Base-by-base conservation (phyloP, 2,113 vertebrate genomes). In the Pelecanoides urinatrix region DNA sequence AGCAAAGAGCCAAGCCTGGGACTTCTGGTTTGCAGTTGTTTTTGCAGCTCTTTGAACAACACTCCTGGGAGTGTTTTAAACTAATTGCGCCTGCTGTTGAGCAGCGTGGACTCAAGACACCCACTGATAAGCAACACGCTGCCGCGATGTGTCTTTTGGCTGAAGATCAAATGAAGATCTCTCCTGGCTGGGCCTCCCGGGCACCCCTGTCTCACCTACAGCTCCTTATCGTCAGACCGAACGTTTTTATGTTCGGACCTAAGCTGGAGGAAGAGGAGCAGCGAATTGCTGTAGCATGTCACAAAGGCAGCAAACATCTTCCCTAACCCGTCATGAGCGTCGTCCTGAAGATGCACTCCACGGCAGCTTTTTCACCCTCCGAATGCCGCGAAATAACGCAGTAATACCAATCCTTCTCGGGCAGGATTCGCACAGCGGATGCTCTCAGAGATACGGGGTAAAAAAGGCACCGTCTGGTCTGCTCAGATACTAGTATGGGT, bases 301-400 rank as follows among this genome's bases (percentile, higher is more conserved):
- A 23, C 27, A 17, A 21, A 50, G 1, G 3, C 21, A n/a, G 30
- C 29, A n/a, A 36, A 12, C 10, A 4, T 6, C 47, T 67, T 26
- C 66, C 27, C 58, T 5, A 36, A 58, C 29, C 45, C 8, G 36
- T 6, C 4, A 2, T 1, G 17, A 38, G 30, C n/a, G 8, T 12
- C 9, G 3, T 34, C 63, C 42, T 9, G 17, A 22, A 25, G 44
- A 32, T 9, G 9, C 25, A 2, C 25, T 47, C 59, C 52, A 4
- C 5, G 4, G 53, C 13, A 11, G 78, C 29, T 47, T 8, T 18
- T 38, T 44, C 45, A 45, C 26, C 80, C 61, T 67, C 58, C 2
- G 0, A 44, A 34, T 2, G 22, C 50, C 34, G 7, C 1, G 11
- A 25, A 49, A 18, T 12, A 18, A 47, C 2, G 1, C 9, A 0